Evolutionary conservation across 1,140 invertebrate genomes (phyloP).

Genomic region (Melitaea cinxia): DNA sequence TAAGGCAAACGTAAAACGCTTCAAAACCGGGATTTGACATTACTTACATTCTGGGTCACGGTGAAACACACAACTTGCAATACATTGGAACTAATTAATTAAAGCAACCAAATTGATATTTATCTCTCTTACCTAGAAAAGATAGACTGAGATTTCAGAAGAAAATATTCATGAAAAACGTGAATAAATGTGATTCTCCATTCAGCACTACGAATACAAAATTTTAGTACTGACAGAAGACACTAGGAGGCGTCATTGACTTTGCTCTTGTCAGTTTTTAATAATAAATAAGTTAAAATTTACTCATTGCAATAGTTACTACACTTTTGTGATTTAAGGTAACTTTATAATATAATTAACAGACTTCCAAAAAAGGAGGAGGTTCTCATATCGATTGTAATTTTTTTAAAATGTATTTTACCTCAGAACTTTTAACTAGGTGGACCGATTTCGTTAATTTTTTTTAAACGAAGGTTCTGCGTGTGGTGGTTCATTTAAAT

Average conservation of each 20-base stretch:
- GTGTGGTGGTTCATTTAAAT: too few species aligned
- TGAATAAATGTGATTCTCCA: slow-evolving; percentile 79
- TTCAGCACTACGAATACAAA: slow-evolving; percentile 82
- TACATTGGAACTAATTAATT: slow-evolving; percentile 18
- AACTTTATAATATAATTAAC: too few species aligned
- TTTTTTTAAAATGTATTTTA: too few species aligned
- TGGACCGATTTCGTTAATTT: too few species aligned
- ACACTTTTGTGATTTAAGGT: too few species aligned
- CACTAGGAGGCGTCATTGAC: slow-evolving; percentile 53
- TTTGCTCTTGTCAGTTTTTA: slow-evolving; percentile 24
- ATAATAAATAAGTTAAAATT: neutral
- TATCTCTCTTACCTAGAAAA: slow-evolving; percentile 64
- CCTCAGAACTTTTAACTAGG: too few species aligned
- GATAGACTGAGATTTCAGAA: slow-evolving; percentile 72
- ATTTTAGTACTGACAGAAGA: slow-evolving; percentile 79
- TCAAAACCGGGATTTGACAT: slow-evolving; percentile 76
- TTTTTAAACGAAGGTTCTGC: too few species aligned
- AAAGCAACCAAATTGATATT: slow-evolving; percentile 30
- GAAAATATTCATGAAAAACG: slow-evolving; percentile 79
- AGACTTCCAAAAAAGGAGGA: too few species aligned
- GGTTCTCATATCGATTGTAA: too few species aligned
- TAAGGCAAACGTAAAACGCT: slow-evolving; percentile 43
- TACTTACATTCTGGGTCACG: slow-evolving; percentile 74
- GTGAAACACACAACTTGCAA: slow-evolving; percentile 47
- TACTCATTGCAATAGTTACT: too few species aligned